Evolutionary conservation across 2,888 invertebrate genomes (phyloP).

Genomic region (Acrobeloides nanus): DNA sequence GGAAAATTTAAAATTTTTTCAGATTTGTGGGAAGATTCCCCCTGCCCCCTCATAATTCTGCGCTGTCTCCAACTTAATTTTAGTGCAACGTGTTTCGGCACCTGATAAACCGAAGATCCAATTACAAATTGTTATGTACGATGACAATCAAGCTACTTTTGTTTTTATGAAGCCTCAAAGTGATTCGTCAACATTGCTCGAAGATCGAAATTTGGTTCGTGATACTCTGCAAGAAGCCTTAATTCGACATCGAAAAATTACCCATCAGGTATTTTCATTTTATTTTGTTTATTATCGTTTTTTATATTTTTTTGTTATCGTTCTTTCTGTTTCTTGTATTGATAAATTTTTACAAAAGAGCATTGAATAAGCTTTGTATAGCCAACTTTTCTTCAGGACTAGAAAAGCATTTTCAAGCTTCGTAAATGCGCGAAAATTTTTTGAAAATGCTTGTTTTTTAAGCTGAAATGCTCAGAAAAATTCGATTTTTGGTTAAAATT

Average conservation of each 20-base stretch:
- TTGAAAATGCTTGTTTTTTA: too few species aligned
- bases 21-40: background rate
- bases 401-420: too few species aligned
- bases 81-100: constrained; percentile 88
- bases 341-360: too few species aligned
- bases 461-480: too few species aligned
- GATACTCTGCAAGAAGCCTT: constrained; percentile 78
- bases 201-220: constrained; percentile 86
- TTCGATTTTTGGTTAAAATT: too few species aligned
- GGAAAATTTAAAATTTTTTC: constrained; percentile 10
- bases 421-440: too few species aligned
- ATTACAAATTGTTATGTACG: constrained; percentile 87
- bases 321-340: background rate
- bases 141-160: constrained; percentile 72
- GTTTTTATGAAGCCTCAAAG: constrained; percentile 87
- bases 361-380: too few species aligned
- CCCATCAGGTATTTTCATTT: constrained; percentile 12
- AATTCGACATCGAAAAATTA: constrained; percentile 59
- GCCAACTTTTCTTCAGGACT: too few species aligned
- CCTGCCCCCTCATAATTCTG: background rate
- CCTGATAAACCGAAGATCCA: constrained; percentile 96
- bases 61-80: too few species aligned
- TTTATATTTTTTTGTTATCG: background rate
- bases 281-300: background rate
- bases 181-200: constrained; percentile 68